Evolutionary conservation across 2,888 invertebrate species (phyloP).

Genomic region (Eledona agricola): DNA sequence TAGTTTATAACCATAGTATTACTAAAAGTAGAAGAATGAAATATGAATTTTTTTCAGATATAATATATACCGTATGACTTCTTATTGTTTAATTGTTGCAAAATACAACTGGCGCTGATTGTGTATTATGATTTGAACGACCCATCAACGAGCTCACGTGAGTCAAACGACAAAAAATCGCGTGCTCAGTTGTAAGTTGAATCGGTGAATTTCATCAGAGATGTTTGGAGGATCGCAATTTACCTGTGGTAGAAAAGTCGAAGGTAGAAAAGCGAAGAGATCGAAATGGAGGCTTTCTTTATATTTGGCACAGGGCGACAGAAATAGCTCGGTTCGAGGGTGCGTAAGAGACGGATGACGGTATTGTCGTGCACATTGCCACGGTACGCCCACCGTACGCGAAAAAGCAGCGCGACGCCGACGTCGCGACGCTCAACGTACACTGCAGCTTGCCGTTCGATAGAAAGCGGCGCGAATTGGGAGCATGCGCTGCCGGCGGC

Average conservation of each 20-base stretch:
- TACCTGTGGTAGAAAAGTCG: slow-evolving; percentile 25
- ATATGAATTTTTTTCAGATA: too few species aligned
- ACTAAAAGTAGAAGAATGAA: too few species aligned
- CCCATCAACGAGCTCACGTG: too few species aligned
- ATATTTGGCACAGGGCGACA: slow-evolving; percentile 51
- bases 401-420: slow-evolving; percentile 42
- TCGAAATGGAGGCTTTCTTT: slow-evolving; percentile 8
- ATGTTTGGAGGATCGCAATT: too few species aligned
- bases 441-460: slow-evolving; percentile 52
- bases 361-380: slow-evolving; percentile 52
- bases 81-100: too few species aligned
- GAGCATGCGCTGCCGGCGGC: slow-evolving; percentile 46
- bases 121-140: too few species aligned
- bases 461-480: slow-evolving; percentile 42
- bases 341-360: slow-evolving; percentile 46
- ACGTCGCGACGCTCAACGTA: slow-evolving; percentile 48
- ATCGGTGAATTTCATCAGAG: too few species aligned
- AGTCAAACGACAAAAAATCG: too few species aligned
- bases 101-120: too few species aligned
- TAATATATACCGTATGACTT: too few species aligned
- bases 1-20: too few species aligned
- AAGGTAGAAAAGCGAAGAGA: slow-evolving; percentile 15
- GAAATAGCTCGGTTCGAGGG: slow-evolving; percentile 33
- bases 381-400: slow-evolving; percentile 50
- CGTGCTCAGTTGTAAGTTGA: too few species aligned